Percentiles rank a stretch among this genome's conserved stretches.
Evolutionary conservation across 2,113 vertebrate genomes (phyloP).

Genomic region (Empidonax alnorum): DNA sequence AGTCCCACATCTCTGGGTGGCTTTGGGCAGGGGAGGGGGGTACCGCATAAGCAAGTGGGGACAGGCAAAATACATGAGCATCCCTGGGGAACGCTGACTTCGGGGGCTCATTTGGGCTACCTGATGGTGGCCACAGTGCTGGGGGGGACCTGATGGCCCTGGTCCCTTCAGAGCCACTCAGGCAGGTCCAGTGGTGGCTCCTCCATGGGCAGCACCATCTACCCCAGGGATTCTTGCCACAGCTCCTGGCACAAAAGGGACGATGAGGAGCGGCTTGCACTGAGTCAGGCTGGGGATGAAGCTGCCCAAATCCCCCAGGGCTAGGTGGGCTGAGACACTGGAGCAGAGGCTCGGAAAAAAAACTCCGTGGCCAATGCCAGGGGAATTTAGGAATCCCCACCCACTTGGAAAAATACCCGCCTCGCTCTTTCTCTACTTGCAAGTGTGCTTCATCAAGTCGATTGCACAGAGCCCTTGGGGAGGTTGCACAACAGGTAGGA

Average conservation of each 20-base stretch:
- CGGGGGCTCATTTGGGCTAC: neutral
- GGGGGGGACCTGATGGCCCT: neutral
- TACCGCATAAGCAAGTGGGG: neutral
- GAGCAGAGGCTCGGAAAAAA: conserved; percentile 14
- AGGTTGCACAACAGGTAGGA: conserved; percentile 6
- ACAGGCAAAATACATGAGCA: neutral
- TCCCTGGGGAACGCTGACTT: neutral
- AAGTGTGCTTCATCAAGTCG: neutral
- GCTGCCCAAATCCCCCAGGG: conserved; percentile 11
- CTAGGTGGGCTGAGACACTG: conserved; percentile 31
- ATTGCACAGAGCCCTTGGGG: neutral
- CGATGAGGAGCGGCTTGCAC: neutral
- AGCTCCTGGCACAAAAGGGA: neutral
- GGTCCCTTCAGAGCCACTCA: neutral
- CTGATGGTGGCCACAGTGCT: neutral
- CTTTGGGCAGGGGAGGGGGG: neutral
- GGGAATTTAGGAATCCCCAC: conserved; percentile 42
- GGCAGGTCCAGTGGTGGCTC: neutral
- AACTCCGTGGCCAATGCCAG: conserved; percentile 9
- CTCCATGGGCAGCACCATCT: neutral
- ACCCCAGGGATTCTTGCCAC: neutral
- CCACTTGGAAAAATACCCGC: neutral
- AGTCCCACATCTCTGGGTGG: neutral
- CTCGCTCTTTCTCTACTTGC: neutral
- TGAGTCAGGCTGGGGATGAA: conserved; percentile 20